Percentiles rank a stretch among this genome's conserved stretches.
Conservation (phyloP, 30 jellyfish, hydroid and myxozoan species). For the Mastigias papua region DNA sequence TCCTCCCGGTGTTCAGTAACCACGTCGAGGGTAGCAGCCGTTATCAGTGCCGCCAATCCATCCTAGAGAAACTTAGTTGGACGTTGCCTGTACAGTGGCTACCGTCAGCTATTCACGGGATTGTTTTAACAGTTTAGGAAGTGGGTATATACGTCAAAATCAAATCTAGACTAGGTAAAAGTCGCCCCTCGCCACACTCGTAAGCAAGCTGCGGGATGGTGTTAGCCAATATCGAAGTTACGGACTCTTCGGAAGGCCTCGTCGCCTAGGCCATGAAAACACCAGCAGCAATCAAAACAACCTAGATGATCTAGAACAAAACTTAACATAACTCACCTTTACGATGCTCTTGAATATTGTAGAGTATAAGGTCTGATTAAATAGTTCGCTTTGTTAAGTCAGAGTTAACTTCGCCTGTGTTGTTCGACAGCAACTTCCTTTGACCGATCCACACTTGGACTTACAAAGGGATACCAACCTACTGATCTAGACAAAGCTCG, state of each 20-base stretch:
- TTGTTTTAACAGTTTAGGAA: too few relatives aligned
- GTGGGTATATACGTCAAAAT: too few relatives aligned
- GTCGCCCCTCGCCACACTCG: neutral
- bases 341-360: neutral
- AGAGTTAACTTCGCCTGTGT: neutral
- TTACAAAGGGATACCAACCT: constrained; percentile 62
- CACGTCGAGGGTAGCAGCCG: neutral
- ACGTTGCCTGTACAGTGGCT: neutral
- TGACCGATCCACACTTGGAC: neutral
- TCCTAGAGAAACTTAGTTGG: neutral
- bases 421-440: constrained; percentile 14
- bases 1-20: neutral
- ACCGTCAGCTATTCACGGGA: neutral
- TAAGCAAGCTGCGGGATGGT: neutral
- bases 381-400: neutral
- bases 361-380: neutral
- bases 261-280: constrained; percentile 44
- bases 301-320: neutral
- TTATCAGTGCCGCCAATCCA: neutral
- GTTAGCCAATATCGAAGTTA: neutral
- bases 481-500: constrained; percentile 58
- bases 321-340: neutral
- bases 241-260: neutral
- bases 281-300: constrained; percentile 18
- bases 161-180: too few relatives aligned